Evolutionary conservation across 2,113 vertebrate species (phyloP).

Genomic region (Synodontis membranacea): DNA sequence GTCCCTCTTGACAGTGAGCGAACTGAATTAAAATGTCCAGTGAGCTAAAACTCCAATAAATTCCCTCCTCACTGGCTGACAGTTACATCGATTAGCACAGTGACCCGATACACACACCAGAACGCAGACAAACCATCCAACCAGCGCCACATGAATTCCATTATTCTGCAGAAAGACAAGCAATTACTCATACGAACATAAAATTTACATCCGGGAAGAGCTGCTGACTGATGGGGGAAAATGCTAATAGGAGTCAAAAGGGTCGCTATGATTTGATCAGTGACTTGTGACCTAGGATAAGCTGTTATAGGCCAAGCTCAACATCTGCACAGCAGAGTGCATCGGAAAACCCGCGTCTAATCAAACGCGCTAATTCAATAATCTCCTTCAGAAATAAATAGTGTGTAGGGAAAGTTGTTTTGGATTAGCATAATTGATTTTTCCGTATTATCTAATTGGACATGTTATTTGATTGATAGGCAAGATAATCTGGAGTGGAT

Average conservation of each 20-base stretch:
- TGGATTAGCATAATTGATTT: conserved; percentile 6
- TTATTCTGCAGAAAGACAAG: conserved; percentile 56
- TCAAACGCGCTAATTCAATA: conserved; percentile 67
- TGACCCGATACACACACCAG: conserved; percentile 56
- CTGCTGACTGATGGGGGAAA: conserved; percentile 65
- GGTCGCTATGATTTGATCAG: conserved; percentile 67
- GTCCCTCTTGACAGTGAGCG: conserved; percentile 52
- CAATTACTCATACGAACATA: conserved; percentile 55
- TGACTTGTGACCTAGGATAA: conserved; percentile 60
- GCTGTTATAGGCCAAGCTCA: conserved; percentile 54
- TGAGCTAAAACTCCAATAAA: conserved; percentile 56
- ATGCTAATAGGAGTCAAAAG: conserved; percentile 56
- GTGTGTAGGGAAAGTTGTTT: not conserved
- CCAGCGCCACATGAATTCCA: conserved; percentile 46
- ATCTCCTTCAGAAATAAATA: not conserved
- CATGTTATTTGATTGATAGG: conserved; percentile 32
- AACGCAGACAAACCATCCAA: conserved; percentile 32
- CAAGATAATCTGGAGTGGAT: not conserved
- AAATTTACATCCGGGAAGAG: conserved; percentile 65
- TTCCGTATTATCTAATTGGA: not conserved
- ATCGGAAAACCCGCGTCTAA: conserved; percentile 49
- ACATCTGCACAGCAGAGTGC: conserved; percentile 68
- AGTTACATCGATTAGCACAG: conserved; percentile 67
- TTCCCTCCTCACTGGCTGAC: conserved; percentile 51
- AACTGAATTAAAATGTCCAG: conserved; percentile 57